These are phyloP conservation scores for Antheraea mylitta DNA, from an alignment of 1,140 invertebrate genomes.

Conservation along the genomic window DNA sequence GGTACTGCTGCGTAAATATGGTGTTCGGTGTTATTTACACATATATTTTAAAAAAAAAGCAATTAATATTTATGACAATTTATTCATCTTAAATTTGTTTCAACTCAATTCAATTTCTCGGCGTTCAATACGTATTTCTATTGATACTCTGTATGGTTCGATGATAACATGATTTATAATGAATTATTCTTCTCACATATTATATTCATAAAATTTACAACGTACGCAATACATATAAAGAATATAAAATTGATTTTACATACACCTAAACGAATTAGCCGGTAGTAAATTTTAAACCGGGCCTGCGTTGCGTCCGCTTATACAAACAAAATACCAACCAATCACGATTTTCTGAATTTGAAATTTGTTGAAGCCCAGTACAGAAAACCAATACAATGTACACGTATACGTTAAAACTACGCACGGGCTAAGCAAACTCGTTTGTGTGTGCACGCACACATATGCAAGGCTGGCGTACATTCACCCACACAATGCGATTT, in stretches of 20 bases:
- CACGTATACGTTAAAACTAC: slow-evolving; percentile 62
- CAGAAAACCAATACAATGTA: slow-evolving; percentile 70
- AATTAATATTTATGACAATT: no score
- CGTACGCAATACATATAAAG: not conserved
- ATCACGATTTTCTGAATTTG: slow-evolving; percentile 78
- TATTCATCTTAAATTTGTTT: no score
- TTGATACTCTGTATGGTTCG: no score
- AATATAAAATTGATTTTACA: slow-evolving; percentile 3
- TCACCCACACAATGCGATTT: slow-evolving; percentile 72
- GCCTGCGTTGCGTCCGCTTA: slow-evolving; percentile 53
- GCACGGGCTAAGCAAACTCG: slow-evolving; percentile 70
- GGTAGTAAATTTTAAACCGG: slow-evolving; percentile 59
- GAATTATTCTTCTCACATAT: no score
- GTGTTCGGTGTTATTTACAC: no score
- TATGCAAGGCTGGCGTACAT: slow-evolving; percentile 32
- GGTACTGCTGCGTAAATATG: no score
- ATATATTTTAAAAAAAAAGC: no score
- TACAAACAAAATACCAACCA: slow-evolving; percentile 76
- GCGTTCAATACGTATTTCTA: no score
- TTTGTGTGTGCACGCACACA: slow-evolving; percentile 55
- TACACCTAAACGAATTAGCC: slow-evolving; percentile 67
- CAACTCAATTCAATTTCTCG: no score
- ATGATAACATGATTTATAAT: no score
- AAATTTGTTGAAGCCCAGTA: slow-evolving; percentile 76
- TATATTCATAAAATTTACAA: not conserved